These are phyloP conservation scores for Mionectes macconnelli DNA, from an alignment of 2,113 vertebrate genomes.

Conservation along the genomic window DNA sequence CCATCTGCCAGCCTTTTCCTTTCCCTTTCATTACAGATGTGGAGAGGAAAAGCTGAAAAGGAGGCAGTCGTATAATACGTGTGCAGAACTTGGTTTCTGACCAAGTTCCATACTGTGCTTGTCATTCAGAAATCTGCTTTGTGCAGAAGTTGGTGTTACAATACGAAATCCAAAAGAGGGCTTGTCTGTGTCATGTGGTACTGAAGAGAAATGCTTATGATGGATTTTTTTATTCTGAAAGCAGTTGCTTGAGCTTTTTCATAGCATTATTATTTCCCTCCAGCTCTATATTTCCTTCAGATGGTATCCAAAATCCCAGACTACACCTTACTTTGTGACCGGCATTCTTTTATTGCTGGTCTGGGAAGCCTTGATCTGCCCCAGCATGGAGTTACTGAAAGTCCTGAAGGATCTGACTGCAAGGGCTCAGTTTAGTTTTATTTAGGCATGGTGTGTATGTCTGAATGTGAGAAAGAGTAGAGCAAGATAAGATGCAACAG, in stretches of 20 bases:
- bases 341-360: background rate
- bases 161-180: background rate
- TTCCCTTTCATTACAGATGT: background rate
- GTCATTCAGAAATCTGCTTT: background rate
- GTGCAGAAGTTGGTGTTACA: background rate
- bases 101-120: background rate
- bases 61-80: fast-evolving
- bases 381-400: background rate
- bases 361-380: fast-evolving
- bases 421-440: background rate
- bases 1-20: slow-evolving; percentile 10
- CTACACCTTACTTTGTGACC: background rate
- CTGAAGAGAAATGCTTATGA: background rate
- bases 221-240: background rate
- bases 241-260: background rate
- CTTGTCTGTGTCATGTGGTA: background rate
- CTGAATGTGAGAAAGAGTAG: background rate
- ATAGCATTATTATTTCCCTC: background rate
- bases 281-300: background rate
- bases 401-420: background rate
- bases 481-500: background rate
- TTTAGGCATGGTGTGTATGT: background rate
- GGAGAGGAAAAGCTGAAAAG: background rate
- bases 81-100: background rate
- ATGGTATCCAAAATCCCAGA: background rate